A percentile compares a stretch with the other conserved stretches of the same genome.
Conservation (phyloP, 2,888 invertebrate genomes). For the Microctonus aethiopoides region DNA sequence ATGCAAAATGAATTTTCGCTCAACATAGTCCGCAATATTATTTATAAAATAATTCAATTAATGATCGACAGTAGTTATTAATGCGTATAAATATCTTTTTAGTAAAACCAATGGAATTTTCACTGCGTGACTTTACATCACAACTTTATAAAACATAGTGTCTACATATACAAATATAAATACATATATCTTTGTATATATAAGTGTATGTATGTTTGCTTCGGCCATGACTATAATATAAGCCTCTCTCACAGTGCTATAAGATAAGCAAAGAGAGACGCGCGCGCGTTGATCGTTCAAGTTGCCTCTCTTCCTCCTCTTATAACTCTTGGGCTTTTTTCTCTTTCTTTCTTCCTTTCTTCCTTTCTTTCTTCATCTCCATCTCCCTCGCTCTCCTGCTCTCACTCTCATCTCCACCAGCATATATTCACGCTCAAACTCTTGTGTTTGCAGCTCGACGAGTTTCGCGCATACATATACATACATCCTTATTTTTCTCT, state of each 20-base stretch:
- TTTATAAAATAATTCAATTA: too few relatives aligned
- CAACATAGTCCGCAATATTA: neutral
- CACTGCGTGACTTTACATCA: too few relatives aligned
- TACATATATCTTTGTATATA: neutral
- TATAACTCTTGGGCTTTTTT: neutral
- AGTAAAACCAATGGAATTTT: too few relatives aligned
- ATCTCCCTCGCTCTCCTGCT: neutral
- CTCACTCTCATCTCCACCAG: neutral
- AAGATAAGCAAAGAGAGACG: conserved; percentile 30
- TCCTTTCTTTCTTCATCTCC: neutral
- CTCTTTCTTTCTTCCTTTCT: neutral
- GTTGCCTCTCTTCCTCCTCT: neutral
- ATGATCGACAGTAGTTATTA: too few relatives aligned
- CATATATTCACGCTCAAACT: neutral
- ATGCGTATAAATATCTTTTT: too few relatives aligned
- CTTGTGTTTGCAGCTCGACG: neutral
- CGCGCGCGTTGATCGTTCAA: conserved; percentile 25
- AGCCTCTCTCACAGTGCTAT: conserved; percentile 32
- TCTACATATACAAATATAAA: neutral
- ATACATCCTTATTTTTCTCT: neutral
- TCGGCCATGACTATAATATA: conserved; percentile 25
- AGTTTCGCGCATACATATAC: neutral
- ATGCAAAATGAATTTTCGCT: neutral
- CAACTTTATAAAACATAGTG: too few relatives aligned
- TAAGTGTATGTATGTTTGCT: neutral